phyloP scores from a whole-genome alignment of 2,888 invertebrate species.

The Protodeltote pygarga region DNA sequence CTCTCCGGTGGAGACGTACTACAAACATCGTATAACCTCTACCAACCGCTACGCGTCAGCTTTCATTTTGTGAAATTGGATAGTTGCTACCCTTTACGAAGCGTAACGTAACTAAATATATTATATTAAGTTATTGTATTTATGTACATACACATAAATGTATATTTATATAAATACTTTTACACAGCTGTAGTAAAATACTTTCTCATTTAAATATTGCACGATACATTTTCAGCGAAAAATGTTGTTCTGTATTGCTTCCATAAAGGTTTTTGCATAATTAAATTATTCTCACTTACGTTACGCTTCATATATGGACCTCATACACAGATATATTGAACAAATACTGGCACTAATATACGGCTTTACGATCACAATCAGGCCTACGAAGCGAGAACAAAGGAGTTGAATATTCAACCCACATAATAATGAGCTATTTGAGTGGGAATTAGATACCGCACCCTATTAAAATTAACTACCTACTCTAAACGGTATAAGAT shows the following conservation, averaged over 20 bases:
- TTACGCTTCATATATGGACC: constrained; percentile 24
- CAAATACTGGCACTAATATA: constrained; percentile 42
- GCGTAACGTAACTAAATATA: constrained; percentile 29
- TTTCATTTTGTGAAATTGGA: constrained; percentile 51
- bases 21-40: constrained; percentile 45
- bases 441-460: constrained; percentile 15
- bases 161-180: constrained; percentile 16
- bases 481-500: no score
- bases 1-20: constrained; percentile 50
- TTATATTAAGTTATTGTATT: no score
- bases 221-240: constrained; percentile 18
- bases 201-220: constrained; percentile 27
- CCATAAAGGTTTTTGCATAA: constrained; percentile 25
- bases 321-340: constrained; percentile 28
- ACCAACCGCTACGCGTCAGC: constrained; percentile 45
- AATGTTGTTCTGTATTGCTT: constrained; percentile 17
- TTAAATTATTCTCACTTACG: constrained; percentile 29
- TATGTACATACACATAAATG: no score
- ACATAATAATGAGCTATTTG: constrained; percentile 22
- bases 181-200: constrained; percentile 16
- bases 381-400: constrained; percentile 44
- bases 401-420: constrained; percentile 28
- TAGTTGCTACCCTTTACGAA: constrained; percentile 44
- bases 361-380: constrained; percentile 40
- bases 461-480: constrained; percentile 27